A percentile compares a stretch with the other conserved stretches of the same genome.
phyloP scores from a whole-genome alignment of 2,888 invertebrate species.

The Pheosia tremula region DNA sequence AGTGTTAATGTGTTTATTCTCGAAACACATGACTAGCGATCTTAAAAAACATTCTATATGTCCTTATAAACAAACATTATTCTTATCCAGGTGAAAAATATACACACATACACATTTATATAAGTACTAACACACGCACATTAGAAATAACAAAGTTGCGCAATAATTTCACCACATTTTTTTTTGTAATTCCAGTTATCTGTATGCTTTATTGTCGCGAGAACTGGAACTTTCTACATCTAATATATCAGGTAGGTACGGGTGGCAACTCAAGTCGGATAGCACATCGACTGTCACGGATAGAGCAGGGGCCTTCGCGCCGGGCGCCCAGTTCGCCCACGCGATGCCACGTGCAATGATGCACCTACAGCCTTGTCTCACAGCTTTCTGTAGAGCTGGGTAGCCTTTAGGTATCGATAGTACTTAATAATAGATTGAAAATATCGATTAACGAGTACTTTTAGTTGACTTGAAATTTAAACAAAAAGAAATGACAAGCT shows the following conservation, averaged over 20 bases:
- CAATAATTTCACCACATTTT: no score
- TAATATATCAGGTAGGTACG: neutral
- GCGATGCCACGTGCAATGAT: slow-evolving; percentile 59
- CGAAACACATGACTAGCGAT: no score
- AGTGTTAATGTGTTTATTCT: no score
- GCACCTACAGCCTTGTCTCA: slow-evolving; percentile 42
- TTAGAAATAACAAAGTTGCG: no score
- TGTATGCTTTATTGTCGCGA: neutral
- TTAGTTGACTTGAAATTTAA: neutral
- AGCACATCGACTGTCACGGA: slow-evolving; percentile 20
- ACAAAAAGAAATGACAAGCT: neutral
- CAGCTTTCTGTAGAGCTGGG: slow-evolving; percentile 32
- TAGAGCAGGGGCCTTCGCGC: slow-evolving; percentile 36
- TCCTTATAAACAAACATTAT: no score
- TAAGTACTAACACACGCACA: no score
- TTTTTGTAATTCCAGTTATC: neutral
- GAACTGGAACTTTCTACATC: neutral
- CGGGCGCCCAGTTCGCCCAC: slow-evolving; percentile 71
- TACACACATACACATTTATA: no score
- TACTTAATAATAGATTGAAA: neutral
- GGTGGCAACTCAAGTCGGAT: slow-evolving; percentile 1
- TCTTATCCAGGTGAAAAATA: no score
- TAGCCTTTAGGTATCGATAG: neutral
- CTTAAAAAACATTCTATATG: no score
- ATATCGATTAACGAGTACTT: neutral